Conservation (phyloP, 2,797 vertebrate species). For the Crenichthys baileyi region DNA sequence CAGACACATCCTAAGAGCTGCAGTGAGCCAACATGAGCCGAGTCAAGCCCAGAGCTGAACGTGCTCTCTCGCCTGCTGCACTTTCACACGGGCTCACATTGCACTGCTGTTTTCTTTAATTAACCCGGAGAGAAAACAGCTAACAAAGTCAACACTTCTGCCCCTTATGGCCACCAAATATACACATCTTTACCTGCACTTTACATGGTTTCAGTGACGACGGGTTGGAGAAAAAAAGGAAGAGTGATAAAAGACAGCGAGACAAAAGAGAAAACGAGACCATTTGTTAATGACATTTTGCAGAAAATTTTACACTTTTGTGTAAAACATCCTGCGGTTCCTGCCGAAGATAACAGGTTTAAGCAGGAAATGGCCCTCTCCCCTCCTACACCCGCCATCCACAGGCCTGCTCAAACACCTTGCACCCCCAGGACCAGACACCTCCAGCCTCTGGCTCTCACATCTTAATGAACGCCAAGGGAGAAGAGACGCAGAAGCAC, state of each 20-base stretch:
- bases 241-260: conserved; percentile 31
- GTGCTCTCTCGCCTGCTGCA: conserved; percentile 67
- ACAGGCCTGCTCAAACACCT: conserved; percentile 77
- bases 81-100: conserved; percentile 82
- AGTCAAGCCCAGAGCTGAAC: conserved; percentile 70
- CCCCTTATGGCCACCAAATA: conserved; percentile 71
- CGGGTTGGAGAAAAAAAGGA: conserved; percentile 25
- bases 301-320: conserved; percentile 52
- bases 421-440: conserved; percentile 73
- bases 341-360: conserved; percentile 65
- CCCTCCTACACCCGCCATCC: conserved; percentile 39
- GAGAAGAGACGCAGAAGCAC: conserved; percentile 59
- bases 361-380: conserved; percentile 66
- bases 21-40: conserved; percentile 75
- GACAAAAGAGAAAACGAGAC: conserved; percentile 42
- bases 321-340: conserved; percentile 64
- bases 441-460: conserved; percentile 75
- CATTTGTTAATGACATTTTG: conserved; percentile 63
- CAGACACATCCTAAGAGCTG: conserved; percentile 75
- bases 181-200: conserved; percentile 72
- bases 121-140: conserved; percentile 84
- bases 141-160: conserved; percentile 81
- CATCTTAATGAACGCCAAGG: conserved; percentile 79
- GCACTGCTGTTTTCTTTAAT: conserved; percentile 86
- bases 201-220: conserved; percentile 41